Conservation (phyloP, 2,888 invertebrate genomes). For the Pecten maximus region DNA sequence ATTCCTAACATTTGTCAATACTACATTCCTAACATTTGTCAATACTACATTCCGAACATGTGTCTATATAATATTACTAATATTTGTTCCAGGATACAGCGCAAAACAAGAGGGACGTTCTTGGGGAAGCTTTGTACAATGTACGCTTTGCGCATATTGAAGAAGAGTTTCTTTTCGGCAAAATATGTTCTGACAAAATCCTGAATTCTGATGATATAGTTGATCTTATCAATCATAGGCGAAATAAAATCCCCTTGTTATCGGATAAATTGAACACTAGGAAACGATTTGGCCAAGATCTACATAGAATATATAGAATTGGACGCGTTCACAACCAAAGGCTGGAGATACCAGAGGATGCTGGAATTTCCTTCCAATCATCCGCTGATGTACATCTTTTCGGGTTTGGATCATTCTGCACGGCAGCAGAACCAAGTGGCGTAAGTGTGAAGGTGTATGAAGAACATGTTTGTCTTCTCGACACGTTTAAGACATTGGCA, state of each 20-base stretch:
- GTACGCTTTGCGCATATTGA: constrained; percentile 69
- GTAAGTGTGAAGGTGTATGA: neutral
- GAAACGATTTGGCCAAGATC: constrained; percentile 64
- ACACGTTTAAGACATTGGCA: neutral
- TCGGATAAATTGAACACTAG: neutral
- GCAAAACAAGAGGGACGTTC: constrained; percentile 59
- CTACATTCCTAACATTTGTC: too few species aligned
- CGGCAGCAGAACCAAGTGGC: neutral
- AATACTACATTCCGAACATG: too few species aligned
- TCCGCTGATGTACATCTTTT: neutral
- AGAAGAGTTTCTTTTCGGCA: constrained; percentile 86
- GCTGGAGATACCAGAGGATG: neutral
- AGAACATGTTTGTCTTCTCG: neutral
- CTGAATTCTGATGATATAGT: constrained; percentile 74
- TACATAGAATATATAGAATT: neutral
- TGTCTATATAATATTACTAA: too few species aligned
- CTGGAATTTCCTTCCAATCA: neutral
- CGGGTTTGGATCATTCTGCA: neutral
- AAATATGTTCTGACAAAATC: constrained; percentile 85
- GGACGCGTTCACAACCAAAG: neutral
- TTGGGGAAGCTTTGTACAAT: constrained; percentile 63
- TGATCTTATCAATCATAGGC: neutral
- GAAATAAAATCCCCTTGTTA: neutral
- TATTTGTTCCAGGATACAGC: neutral
- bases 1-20: too few species aligned